Conservation (phyloP, 2,888 invertebrate species). For the Hylaea fasciaria region DNA sequence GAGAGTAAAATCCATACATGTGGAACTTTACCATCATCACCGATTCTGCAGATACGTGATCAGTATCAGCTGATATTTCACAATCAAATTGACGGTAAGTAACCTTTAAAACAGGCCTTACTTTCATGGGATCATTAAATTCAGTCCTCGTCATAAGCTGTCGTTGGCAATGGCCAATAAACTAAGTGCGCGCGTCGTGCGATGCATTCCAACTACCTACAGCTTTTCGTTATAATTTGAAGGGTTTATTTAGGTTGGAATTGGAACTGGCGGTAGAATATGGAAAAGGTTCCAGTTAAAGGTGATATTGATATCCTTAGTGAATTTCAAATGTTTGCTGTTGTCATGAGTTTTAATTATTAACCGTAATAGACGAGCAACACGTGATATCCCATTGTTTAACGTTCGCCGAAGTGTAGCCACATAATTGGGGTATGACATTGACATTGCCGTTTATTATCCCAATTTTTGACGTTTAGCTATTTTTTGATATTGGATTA, state of each 20-base stretch:
- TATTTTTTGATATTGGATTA: too few relatives aligned
- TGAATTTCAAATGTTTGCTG: constrained; percentile 3
- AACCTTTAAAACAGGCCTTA: constrained; percentile 9
- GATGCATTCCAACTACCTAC: constrained; percentile 19
- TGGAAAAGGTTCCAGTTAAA: constrained; percentile 18
- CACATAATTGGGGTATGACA: too few relatives aligned
- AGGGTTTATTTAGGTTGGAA: constrained; percentile 22
- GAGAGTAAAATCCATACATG: too few relatives aligned
- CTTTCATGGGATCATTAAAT: constrained; percentile 22
- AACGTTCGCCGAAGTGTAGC: too few relatives aligned
- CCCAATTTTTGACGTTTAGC: too few relatives aligned
- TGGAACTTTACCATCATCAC: too few relatives aligned
- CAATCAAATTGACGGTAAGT: too few relatives aligned
- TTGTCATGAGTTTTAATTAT: neutral
- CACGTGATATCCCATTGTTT: too few relatives aligned
- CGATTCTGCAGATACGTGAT: too few relatives aligned
- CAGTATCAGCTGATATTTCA: too few relatives aligned
- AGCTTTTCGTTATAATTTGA: constrained; percentile 26
- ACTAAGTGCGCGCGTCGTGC: constrained; percentile 20
- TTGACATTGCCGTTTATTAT: too few relatives aligned
- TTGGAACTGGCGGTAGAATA: constrained; percentile 15
- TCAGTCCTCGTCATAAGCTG: constrained; percentile 27
- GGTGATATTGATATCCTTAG: constrained; percentile 18
- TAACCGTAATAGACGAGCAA: neutral
- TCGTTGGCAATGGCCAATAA: constrained; percentile 24